Conservation (phyloP, 2,888 invertebrate genomes). For the Argyresthia albistria region DNA sequence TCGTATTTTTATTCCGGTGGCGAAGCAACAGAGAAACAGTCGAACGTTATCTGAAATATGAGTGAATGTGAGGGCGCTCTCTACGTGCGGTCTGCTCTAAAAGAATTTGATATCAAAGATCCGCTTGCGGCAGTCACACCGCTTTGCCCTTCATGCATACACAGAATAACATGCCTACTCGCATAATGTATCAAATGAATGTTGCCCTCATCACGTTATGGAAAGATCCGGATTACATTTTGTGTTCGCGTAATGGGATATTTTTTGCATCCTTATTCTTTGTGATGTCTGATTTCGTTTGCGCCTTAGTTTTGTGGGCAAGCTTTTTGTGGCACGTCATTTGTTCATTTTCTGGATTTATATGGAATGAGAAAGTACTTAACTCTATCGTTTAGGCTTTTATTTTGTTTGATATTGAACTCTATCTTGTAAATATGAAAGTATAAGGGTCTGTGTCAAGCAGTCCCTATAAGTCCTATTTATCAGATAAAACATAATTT, state of each 20-base stretch:
- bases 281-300: slow-evolving; percentile 12
- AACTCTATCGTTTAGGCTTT: too few species aligned
- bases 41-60: slow-evolving; percentile 63
- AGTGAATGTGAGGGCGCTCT: slow-evolving; percentile 35
- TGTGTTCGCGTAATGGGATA: slow-evolving; percentile 37
- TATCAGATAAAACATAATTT: too few species aligned
- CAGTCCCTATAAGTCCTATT: too few species aligned
- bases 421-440: too few species aligned
- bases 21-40: slow-evolving; percentile 40
- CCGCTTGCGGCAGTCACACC: slow-evolving; percentile 25
- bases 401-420: too few species aligned
- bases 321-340: neutral
- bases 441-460: too few species aligned
- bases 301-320: too few species aligned
- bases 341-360: too few species aligned
- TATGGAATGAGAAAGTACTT: too few species aligned
- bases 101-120: slow-evolving; percentile 66
- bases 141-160: slow-evolving; percentile 1
- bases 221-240: slow-evolving; percentile 29
- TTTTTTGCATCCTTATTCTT: slow-evolving; percentile 23
- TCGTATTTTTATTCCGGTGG: slow-evolving; percentile 46
- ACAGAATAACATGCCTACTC: too few species aligned
- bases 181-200: slow-evolving; percentile 4
- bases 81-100: slow-evolving; percentile 56
- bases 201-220: slow-evolving; percentile 27